A percentile compares a stretch with the other conserved stretches of the same genome.
Evolutionary conservation across 2,113 vertebrate genomes (phyloP).

Genomic region (Saguinus imperator): DNA sequence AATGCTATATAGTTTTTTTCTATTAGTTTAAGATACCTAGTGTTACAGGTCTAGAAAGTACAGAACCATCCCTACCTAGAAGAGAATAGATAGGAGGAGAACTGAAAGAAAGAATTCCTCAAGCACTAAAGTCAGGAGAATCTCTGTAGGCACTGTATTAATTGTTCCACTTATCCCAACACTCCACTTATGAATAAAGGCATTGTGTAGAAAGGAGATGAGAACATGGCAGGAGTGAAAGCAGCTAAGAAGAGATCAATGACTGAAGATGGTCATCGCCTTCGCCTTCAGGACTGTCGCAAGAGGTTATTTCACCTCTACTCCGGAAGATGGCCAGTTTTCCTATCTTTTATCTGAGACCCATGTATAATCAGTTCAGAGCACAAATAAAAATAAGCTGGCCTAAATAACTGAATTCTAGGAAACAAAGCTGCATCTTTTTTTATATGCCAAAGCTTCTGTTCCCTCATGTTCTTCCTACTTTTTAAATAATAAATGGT

Average conservation of each 20-base stretch:
- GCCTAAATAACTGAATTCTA: background rate
- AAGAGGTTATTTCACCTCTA: background rate
- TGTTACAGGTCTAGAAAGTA: background rate
- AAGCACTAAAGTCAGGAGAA: background rate
- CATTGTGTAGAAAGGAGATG: background rate
- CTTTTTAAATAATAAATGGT: background rate
- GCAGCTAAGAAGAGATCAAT: background rate
- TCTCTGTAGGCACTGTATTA: background rate
- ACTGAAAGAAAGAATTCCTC: background rate
- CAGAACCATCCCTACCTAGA: background rate
- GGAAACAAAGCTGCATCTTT: background rate
- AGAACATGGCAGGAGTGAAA: background rate
- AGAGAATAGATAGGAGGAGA: background rate
- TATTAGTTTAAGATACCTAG: background rate
- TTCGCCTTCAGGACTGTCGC: background rate
- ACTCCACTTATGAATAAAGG: background rate
- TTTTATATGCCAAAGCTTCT: background rate
- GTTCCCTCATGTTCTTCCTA: background rate
- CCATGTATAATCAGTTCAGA: background rate
- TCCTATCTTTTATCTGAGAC: background rate
- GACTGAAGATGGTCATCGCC: background rate
- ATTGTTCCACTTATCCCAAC: accelerated
- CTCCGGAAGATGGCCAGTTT: background rate
- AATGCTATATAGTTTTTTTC: background rate
- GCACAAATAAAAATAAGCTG: constrained; percentile 20